phyloP scores from a whole-genome alignment of 2,888 invertebrate genomes.

The Therioaphis trifolii region DNA sequence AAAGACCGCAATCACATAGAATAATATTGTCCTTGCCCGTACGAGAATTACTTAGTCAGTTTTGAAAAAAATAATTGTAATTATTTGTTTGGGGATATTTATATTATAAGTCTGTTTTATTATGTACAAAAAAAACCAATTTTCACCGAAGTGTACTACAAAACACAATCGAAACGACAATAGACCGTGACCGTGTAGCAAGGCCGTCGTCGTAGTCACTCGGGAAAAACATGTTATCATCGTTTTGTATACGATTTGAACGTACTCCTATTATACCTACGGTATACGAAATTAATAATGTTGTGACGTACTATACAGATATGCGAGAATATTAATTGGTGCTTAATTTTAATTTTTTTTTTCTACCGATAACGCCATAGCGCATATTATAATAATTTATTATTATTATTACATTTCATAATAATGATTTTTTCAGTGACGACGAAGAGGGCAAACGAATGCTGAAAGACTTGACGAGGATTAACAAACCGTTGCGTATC shows the following conservation, averaged over 20 bases:
- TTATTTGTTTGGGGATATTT: neutral
- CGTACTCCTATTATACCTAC: too few relatives aligned
- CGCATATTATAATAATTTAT: too few relatives aligned
- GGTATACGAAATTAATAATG: too few relatives aligned
- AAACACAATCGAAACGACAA: neutral
- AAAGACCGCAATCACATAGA: neutral
- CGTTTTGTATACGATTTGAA: too few relatives aligned
- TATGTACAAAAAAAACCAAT: too few relatives aligned
- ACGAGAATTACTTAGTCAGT: neutral
- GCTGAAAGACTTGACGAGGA: constrained; percentile 63
- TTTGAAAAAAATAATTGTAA: neutral
- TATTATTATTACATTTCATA: too few relatives aligned
- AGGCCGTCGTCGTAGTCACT: constrained; percentile 20
- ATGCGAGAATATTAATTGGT: too few relatives aligned
- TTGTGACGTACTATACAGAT: too few relatives aligned
- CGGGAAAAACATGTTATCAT: too few relatives aligned
- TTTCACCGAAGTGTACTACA: neutral
- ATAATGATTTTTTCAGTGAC: constrained; percentile 64
- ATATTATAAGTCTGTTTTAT: neutral
- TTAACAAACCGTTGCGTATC: constrained; percentile 64
- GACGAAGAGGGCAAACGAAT: constrained; percentile 63
- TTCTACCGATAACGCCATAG: too few relatives aligned
- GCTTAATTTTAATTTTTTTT: too few relatives aligned
- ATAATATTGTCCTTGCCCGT: neutral
- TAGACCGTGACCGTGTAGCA: constrained; percentile 21